Base-by-base conservation (phyloP, 2,888 invertebrate species). In the Danaus chrysippus region DNA sequence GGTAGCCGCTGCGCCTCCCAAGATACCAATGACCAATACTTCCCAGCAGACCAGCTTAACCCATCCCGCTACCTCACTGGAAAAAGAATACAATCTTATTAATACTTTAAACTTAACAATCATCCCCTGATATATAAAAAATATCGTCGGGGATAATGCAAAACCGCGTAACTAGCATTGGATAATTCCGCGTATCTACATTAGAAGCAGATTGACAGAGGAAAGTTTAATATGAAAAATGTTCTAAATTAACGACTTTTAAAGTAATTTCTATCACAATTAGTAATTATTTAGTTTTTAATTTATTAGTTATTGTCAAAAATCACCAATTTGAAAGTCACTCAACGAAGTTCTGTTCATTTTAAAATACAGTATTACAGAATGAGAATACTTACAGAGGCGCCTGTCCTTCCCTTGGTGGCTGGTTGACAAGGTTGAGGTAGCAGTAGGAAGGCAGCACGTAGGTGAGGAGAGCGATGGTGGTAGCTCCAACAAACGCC, bases 401-500 rank as follows among this genome's bases (percentile, higher is more conserved):
- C 0, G 73, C 59, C 65, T 84, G 81, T 46, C 82, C 83, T 5
- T 84, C 83, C 0, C 72, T 64, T 0, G 76, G 71, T 0, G 81
- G 75, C 74, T 92, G 92, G 59, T 82, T 83, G 70, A 92, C 86
- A 15, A 95, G 86, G 67, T 81, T 91, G 77, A 95, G 88, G 79
- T 94, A 95, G 83, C 94, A 94, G 63, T 92, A 83, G 0, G 93
- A 92, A 0, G 95, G 95, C 68, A 94, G 88, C 12, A 95, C 91
- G 78, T 93, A 95, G 12, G 94, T 94, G 46, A 94, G 86, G 41
- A 95, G 79, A 0, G 94, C 93, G 9, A 94, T 91, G 11, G 93
- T 94, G 34, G 94, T 94, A n/a, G 94, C 94, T 0, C 95, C 95
- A 8, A 95, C 91, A 57, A 95, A 84, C 10, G 94, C 92, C 63